A percentile compares a stretch with the other conserved stretches of the same genome.
Evolutionary conservation across 1,140 invertebrate genomes (phyloP).

Genomic region (Dendroctonus valens): DNA sequence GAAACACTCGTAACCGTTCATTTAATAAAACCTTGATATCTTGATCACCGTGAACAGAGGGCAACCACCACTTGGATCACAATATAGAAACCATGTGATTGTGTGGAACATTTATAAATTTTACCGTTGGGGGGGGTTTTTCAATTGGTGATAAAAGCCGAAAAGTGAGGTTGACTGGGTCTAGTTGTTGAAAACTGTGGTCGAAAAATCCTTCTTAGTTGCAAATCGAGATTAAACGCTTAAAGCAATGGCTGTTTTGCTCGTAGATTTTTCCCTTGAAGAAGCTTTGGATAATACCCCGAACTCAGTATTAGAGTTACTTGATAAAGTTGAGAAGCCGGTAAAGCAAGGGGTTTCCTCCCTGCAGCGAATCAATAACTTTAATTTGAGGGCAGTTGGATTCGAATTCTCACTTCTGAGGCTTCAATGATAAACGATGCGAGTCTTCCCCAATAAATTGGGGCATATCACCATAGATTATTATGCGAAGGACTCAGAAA

Average conservation of each 20-base stretch:
- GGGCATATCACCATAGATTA: slow-evolving; percentile 80
- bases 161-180: too few relatives aligned
- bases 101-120: too few relatives aligned
- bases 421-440: slow-evolving; percentile 67
- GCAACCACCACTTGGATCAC: too few relatives aligned
- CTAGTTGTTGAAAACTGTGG: too few relatives aligned
- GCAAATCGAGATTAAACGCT: background rate
- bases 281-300: slow-evolving; percentile 63
- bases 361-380: slow-evolving; percentile 59
- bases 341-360: slow-evolving; percentile 67
- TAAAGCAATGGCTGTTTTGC: background rate
- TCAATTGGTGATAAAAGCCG: too few relatives aligned
- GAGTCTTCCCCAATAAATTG: slow-evolving; percentile 70
- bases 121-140: too few relatives aligned
- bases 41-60: too few relatives aligned
- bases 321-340: slow-evolving; percentile 65
- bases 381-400: slow-evolving; percentile 61
- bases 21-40: too few relatives aligned
- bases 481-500: slow-evolving; percentile 70
- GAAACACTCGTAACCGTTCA: too few relatives aligned
- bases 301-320: slow-evolving; percentile 63
- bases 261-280: slow-evolving; percentile 75
- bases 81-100: too few relatives aligned
- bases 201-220: too few relatives aligned
- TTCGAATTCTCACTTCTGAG: slow-evolving; percentile 67